phyloP scores from a whole-genome alignment of 1,140 invertebrate species.

The Caenorhabditis latens region DNA sequence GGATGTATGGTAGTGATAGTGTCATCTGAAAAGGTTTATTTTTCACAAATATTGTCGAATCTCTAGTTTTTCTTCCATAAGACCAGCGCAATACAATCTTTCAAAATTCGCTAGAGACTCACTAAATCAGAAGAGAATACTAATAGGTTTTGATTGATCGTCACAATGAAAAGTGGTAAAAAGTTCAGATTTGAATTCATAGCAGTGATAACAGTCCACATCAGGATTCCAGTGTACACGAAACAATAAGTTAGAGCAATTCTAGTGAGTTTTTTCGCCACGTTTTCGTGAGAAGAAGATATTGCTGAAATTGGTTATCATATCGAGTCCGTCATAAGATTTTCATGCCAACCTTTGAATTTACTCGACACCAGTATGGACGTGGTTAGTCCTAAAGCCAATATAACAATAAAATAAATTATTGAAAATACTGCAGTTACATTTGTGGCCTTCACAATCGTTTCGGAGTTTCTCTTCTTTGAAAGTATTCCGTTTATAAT shows the following conservation, averaged over 20 bases:
- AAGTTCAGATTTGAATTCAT: neutral
- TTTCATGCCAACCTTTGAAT: neutral
- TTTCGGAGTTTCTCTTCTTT: neutral
- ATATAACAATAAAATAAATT: constrained; percentile 14
- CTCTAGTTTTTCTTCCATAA: no score
- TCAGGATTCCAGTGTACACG: neutral
- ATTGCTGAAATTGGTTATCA: neutral
- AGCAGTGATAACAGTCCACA: neutral
- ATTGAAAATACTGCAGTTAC: neutral
- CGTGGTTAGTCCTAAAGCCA: neutral
- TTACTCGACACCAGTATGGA: neutral
- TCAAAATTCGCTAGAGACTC: no score
- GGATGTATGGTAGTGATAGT: neutral
- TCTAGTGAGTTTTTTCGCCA: neutral
- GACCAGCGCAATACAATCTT: no score
- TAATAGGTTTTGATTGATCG: neutral
- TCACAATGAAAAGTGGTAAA: neutral
- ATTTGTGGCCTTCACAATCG: neutral
- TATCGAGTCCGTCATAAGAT: neutral
- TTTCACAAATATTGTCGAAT: neutral
- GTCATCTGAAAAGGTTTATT: neutral
- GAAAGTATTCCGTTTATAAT: constrained; percentile 5
- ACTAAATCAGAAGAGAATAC: neutral
- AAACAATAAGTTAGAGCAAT: constrained; percentile 10
- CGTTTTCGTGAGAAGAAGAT: neutral